These are phyloP conservation scores for Australoheros facetus DNA, from an alignment of 2,797 vertebrate species.

Conservation along the genomic window DNA sequence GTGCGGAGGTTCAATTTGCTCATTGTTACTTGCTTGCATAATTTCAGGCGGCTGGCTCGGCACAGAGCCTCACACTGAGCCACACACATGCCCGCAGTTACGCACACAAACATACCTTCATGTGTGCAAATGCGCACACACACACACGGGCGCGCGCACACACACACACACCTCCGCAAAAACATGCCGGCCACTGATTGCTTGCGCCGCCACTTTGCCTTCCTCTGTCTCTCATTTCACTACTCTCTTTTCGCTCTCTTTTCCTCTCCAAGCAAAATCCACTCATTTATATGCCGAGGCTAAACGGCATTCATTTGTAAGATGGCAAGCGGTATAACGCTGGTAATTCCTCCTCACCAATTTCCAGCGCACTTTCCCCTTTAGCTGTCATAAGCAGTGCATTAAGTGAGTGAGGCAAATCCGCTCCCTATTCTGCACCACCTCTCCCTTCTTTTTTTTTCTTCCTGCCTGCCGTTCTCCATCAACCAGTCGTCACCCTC, in stretches of 20 bases:
- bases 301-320: constrained; percentile 90
- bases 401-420: constrained; percentile 93
- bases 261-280: constrained; percentile 82
- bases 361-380: constrained; percentile 83
- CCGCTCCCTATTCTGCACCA: constrained; percentile 88
- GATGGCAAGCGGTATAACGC: constrained; percentile 86
- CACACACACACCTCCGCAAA: constrained; percentile 49
- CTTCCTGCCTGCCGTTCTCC: constrained; percentile 42
- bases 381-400: constrained; percentile 93
- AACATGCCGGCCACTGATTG: constrained; percentile 74
- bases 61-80: constrained; percentile 68
- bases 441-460: constrained; percentile 38
- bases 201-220: constrained; percentile 70
- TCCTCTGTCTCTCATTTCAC: constrained; percentile 68
- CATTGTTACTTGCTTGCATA: constrained; percentile 93
- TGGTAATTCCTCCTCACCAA: constrained; percentile 90
- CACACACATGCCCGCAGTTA: constrained; percentile 39
- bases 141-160: constrained; percentile 4
- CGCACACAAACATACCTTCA: constrained; percentile 40
- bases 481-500: constrained; percentile 59
- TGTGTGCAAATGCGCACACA: constrained; percentile 9
- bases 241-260: constrained; percentile 58
- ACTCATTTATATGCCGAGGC: constrained; percentile 91
- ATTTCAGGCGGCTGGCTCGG: constrained; percentile 84
- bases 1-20: constrained; percentile 91